A percentile compares a stretch with the other conserved stretches of the same genome.
Conservation (phyloP, 2,888 invertebrate species). For the Mechanitis messenoides region DNA sequence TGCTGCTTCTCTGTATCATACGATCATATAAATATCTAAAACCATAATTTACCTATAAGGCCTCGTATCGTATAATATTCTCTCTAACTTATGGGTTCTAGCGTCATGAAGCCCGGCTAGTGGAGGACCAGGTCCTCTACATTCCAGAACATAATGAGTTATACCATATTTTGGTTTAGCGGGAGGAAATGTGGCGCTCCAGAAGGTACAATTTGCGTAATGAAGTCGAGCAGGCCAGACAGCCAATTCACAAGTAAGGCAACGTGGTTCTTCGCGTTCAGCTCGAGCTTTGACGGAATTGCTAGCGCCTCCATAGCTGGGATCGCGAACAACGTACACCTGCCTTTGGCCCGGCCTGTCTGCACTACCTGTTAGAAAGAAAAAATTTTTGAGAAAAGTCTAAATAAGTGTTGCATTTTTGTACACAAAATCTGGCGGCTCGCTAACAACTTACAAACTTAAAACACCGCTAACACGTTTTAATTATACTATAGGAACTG, state of each 20-base stretch:
- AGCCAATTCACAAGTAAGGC: constrained; percentile 91
- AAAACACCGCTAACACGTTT: constrained; percentile 17
- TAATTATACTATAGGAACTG: constrained; percentile 18
- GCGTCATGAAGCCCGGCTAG: constrained; percentile 87
- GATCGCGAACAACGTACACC: constrained; percentile 89
- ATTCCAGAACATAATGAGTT: constrained; percentile 86
- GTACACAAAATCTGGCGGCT: constrained; percentile 19
- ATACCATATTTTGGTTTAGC: constrained; percentile 65
- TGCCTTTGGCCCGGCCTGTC: constrained; percentile 92
- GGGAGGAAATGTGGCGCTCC: constrained; percentile 84
- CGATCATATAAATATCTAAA: not conserved
- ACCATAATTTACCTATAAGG: constrained; percentile 70
- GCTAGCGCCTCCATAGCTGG: constrained; percentile 78
- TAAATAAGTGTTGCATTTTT: constrained; percentile 9
- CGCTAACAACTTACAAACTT: constrained; percentile 11
- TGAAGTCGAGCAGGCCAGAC: constrained; percentile 87
- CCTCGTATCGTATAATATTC: constrained; percentile 86
- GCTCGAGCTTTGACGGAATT: constrained; percentile 67
- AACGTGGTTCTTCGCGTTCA: constrained; percentile 83
- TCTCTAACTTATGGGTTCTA: constrained; percentile 84
- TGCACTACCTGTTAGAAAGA: constrained; percentile 80
- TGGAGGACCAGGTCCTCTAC: constrained; percentile 94
- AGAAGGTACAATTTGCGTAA: constrained; percentile 92
- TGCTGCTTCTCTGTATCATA: not conserved
- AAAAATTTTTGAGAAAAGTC: constrained; percentile 10